Base-by-base conservation (phyloP, 2,888 invertebrate species). In the Notodonta dromedarius region DNA sequence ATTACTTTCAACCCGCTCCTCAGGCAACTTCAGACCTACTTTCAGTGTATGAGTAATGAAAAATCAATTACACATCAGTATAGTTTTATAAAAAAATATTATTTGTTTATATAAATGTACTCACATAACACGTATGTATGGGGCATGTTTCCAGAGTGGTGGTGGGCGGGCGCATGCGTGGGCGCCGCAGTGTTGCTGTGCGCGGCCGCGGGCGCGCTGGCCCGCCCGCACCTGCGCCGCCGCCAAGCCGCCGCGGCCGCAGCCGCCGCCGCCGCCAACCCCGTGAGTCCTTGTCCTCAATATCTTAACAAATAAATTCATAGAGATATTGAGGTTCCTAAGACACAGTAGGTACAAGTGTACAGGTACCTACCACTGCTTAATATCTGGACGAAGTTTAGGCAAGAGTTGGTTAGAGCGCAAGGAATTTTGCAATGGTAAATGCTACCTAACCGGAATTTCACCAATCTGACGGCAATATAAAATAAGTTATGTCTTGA, bases 81-180 rank as follows among this genome's bases (percentile, higher is more conserved):
- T 35, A 35, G 35, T 35, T 35, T 35, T 35, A 11, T 40, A 2
- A 40, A 42, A 42, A 42, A 9, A 11, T 12, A 42, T 11, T 42
- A 11, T 42, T 42, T 42, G 42, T 42, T 42, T 42, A 13, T 57
- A 14, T 52, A 52, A 12, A n/a, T 12, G 13, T 60, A 56, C 9
- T 62, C 32, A 52, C 63, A 44, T 46, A 48, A 62, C 61, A n/a
- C 56, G 9, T 50, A 52, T 60, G 56, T 48, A 44, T 58, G 42
- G 57, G 44, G 57, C 69, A 59, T 68, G 65, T 66, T 89, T 89
- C 51, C 89, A 93, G 93, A 89, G 83, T 93, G 93, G 93, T 93
- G 92, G 93, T 91, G 91, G 92, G 89, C 88, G 82, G 91, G 92
- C 90, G 93, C 87, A 91, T 93, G 92, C 87, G 85, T 86, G 79